Percentiles rank a stretch among this genome's conserved stretches.
Conservation (phyloP, 2,113 vertebrate genomes). For the Ardeotis arabs region DNA sequence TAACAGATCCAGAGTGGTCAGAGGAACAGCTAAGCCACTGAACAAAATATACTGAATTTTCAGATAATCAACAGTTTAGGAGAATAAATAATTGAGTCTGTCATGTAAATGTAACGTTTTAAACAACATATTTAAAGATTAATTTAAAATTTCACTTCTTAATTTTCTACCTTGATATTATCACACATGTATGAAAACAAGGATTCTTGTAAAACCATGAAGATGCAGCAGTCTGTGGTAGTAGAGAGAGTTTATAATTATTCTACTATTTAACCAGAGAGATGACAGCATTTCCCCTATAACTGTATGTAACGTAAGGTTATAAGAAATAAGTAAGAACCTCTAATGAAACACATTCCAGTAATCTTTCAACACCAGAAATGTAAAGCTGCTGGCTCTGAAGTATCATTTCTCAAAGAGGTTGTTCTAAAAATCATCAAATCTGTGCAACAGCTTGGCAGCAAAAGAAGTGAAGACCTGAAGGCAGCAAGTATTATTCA, state of each 20-base stretch:
- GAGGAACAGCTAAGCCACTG: background rate
- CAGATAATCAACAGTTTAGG: background rate
- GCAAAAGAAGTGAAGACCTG: conserved; percentile 61
- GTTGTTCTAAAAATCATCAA: conserved; percentile 67
- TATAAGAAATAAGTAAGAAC: conserved; percentile 28
- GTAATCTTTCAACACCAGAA: conserved; percentile 69
- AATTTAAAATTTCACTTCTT: background rate
- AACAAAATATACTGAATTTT: background rate
- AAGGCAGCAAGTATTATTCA: conserved; percentile 73
- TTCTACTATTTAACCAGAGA: conserved; percentile 4
- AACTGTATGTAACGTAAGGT: background rate
- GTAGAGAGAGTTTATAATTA: background rate
- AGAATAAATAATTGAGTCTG: background rate
- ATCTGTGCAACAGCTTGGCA: conserved; percentile 73
- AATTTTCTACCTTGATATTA: background rate
- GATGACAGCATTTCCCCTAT: conserved; percentile 24
- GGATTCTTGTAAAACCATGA: background rate
- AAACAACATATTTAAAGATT: background rate
- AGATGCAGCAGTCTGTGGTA: background rate
- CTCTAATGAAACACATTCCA: conserved; percentile 47
- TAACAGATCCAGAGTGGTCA: background rate
- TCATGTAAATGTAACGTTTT: background rate
- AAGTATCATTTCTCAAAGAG: conserved; percentile 65
- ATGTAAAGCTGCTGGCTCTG: conserved; percentile 67
- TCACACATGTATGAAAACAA: background rate